These are phyloP conservation scores for Elanoides forficatus DNA, from an alignment of 2,113 vertebrate species.

Conservation along the genomic window DNA sequence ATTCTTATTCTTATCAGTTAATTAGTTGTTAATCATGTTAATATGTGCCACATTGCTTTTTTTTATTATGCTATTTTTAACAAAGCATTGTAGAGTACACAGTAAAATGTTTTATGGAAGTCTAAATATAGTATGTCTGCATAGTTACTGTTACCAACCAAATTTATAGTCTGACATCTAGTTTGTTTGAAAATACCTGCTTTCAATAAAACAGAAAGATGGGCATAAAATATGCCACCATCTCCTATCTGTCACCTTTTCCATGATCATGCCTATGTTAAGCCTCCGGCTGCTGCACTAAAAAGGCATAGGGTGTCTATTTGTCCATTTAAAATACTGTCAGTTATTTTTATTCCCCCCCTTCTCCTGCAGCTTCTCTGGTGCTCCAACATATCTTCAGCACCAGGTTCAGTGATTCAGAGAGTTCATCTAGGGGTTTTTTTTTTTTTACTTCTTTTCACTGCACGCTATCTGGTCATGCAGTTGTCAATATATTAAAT, in stretches of 20 bases:
- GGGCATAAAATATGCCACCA: background rate
- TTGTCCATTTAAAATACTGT: background rate
- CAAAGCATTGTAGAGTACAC: background rate
- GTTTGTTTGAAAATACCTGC: background rate
- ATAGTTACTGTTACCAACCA: background rate
- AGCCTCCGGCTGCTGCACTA: background rate
- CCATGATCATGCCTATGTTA: accelerated
- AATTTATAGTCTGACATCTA: background rate
- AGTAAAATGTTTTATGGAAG: background rate
- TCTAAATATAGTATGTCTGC: background rate
- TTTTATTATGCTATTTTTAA: background rate
- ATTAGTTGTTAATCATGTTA: slow-evolving; percentile 9
- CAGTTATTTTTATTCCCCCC: background rate
- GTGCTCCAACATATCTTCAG: background rate
- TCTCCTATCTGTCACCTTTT: background rate
- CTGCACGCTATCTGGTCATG: background rate
- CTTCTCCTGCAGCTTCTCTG: background rate
- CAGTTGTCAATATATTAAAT: accelerated
- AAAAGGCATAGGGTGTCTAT: background rate
- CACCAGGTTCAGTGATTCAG: background rate
- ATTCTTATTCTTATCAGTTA: background rate
- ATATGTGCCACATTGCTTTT: background rate
- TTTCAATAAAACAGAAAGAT: background rate
- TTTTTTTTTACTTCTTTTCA: background rate
- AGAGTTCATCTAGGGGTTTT: background rate